phyloP scores from a whole-genome alignment of 2,888 invertebrate species.

The Luffia ferchaultella region DNA sequence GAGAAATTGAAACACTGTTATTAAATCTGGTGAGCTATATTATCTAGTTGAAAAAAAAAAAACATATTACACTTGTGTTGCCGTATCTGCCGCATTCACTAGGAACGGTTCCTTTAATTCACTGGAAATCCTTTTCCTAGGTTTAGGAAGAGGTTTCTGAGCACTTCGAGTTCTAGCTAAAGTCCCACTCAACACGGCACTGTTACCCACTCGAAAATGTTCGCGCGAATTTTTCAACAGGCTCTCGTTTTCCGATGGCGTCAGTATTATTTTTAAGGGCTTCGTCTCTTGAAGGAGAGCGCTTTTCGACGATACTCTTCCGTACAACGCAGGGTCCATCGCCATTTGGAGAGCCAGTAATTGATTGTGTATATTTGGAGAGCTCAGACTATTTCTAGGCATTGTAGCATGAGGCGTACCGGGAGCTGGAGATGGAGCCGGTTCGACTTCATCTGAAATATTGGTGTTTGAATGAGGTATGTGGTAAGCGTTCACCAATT shows the following conservation, averaged over 20 bases:
- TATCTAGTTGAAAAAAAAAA: no score
- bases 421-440: slow-evolving; percentile 58
- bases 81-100: slow-evolving; percentile 84
- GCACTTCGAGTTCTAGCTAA: slow-evolving; percentile 62
- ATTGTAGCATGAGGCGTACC: slow-evolving; percentile 55
- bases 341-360: slow-evolving; percentile 48
- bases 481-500: slow-evolving; percentile 49
- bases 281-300: slow-evolving; percentile 26
- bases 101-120: slow-evolving; percentile 76
- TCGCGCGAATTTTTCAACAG: slow-evolving; percentile 32
- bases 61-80: slow-evolving; percentile 78
- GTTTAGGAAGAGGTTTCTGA: slow-evolving; percentile 81
- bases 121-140: slow-evolving; percentile 74
- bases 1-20: no score
- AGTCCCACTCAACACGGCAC: slow-evolving; percentile 39
- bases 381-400: slow-evolving; percentile 57
- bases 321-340: slow-evolving; percentile 17
- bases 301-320: slow-evolving; percentile 2
- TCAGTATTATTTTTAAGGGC: slow-evolving; percentile 40
- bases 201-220: slow-evolving; percentile 31
- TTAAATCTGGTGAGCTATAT: background rate
- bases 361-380: slow-evolving; percentile 61
- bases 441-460: slow-evolving; percentile 51
- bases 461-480: slow-evolving; percentile 18
- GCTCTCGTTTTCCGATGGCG: slow-evolving; percentile 33